A percentile compares a stretch with the other conserved stretches of the same genome.
These are phyloP conservation scores for Ondatra zibethicus DNA, from an alignment of 2,113 vertebrate species.

Conservation along the genomic window DNA sequence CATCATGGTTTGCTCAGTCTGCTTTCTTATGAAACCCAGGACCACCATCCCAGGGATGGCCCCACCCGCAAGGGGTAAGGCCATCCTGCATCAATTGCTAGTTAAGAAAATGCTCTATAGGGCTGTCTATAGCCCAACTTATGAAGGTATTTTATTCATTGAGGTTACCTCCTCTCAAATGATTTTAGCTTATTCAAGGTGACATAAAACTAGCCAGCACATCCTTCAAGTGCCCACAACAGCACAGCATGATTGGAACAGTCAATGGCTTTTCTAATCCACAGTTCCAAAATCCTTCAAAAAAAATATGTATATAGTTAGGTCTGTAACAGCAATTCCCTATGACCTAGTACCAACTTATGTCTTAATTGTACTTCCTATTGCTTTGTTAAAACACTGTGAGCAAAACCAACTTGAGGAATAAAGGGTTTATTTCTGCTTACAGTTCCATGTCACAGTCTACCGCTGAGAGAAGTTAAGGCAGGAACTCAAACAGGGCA, in stretches of 20 bases:
- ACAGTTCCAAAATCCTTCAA: not conserved
- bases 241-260: not conserved
- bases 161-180: not conserved
- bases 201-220: not conserved
- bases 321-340: not conserved
- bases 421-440: not conserved
- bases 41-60: not conserved
- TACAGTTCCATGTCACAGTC: not conserved
- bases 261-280: not conserved
- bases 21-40: not conserved
- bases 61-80: not conserved
- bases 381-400: not conserved
- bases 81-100: not conserved
- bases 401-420: not conserved
- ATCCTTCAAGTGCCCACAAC: not conserved
- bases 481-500: not conserved
- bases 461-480: not conserved
- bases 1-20: not conserved
- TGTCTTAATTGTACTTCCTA: not conserved
- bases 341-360: not conserved
- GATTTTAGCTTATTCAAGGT: not conserved
- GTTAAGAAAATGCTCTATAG: not conserved
- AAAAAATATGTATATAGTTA: not conserved
- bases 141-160: not conserved
- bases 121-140: not conserved